These are phyloP conservation scores for Callinectes sapidus DNA, from an alignment of 2,888 invertebrate genomes.

Conservation along the genomic window DNA sequence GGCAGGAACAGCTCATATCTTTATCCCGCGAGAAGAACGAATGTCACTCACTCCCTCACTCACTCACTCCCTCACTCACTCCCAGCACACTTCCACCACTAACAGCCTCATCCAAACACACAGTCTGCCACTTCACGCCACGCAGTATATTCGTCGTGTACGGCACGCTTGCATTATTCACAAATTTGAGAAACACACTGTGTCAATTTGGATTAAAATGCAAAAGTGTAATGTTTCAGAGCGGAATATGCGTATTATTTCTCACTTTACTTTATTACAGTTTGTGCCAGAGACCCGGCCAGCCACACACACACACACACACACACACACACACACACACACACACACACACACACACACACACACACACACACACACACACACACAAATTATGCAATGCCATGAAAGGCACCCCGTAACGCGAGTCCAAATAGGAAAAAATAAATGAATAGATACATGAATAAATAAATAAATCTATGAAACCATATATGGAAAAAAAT, in stretches of 20 bases:
- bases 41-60: too few species aligned
- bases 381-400: not conserved
- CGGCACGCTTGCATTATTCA: not conserved
- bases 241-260: conserved; percentile 1
- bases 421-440: too few species aligned
- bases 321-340: not conserved
- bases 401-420: too few species aligned
- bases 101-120: not conserved
- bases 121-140: not conserved
- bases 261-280: not conserved
- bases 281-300: not conserved
- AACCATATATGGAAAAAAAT: too few species aligned
- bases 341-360: not conserved
- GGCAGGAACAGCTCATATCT: too few species aligned
- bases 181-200: not conserved
- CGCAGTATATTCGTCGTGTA: not conserved
- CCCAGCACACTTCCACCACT: too few species aligned
- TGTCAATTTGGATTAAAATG: conserved; percentile 16
- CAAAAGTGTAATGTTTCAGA: conserved; percentile 9
- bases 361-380: not conserved
- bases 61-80: too few species aligned
- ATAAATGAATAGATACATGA: too few species aligned
- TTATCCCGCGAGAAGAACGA: not conserved
- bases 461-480: too few species aligned
- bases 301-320: not conserved